Evolutionary conservation across 1,140 invertebrate species (phyloP).

Genomic region (Melipona quadrifasciata): DNA sequence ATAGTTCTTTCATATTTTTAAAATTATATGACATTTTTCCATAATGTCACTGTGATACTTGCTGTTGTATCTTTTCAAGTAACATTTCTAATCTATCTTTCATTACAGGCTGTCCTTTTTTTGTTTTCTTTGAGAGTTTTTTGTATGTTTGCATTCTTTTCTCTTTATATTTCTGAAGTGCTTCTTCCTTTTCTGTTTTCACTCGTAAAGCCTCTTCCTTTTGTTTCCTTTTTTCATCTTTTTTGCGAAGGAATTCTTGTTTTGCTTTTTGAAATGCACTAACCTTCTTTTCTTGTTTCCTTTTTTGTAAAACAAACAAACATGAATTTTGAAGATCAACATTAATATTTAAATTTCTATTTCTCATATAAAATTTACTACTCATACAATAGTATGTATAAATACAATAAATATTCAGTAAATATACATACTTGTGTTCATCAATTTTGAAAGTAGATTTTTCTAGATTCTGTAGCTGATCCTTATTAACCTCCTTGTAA

Average conservation of each 20-base stretch:
- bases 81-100: slow-evolving; percentile 87
- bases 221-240: slow-evolving; percentile 83
- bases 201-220: slow-evolving; percentile 80
- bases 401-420: neutral
- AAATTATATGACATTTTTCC: neutral
- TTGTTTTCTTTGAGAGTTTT: slow-evolving; percentile 87
- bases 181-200: slow-evolving; percentile 84
- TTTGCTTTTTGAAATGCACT: slow-evolving; percentile 83
- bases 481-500: slow-evolving; percentile 83
- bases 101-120: slow-evolving; percentile 90
- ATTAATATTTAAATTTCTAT: neutral
- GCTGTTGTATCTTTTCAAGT: slow-evolving; percentile 85
- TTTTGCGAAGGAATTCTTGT: slow-evolving; percentile 81
- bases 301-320: slow-evolving; percentile 48
- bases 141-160: slow-evolving; percentile 86
- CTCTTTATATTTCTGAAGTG: slow-evolving; percentile 85
- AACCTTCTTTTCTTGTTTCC: slow-evolving; percentile 55
- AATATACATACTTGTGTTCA: slow-evolving; percentile 28
- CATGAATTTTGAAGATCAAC: slow-evolving; percentile 6
- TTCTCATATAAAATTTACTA: neutral
- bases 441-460: slow-evolving; percentile 9
- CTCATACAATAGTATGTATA: no score
- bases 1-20: neutral
- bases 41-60: neutral
- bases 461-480: slow-evolving; percentile 61